A percentile compares a stretch with the other conserved stretches of the same genome.
phyloP scores from a whole-genome alignment of 2,797 vertebrate species.

The Anguilla pacifica region DNA sequence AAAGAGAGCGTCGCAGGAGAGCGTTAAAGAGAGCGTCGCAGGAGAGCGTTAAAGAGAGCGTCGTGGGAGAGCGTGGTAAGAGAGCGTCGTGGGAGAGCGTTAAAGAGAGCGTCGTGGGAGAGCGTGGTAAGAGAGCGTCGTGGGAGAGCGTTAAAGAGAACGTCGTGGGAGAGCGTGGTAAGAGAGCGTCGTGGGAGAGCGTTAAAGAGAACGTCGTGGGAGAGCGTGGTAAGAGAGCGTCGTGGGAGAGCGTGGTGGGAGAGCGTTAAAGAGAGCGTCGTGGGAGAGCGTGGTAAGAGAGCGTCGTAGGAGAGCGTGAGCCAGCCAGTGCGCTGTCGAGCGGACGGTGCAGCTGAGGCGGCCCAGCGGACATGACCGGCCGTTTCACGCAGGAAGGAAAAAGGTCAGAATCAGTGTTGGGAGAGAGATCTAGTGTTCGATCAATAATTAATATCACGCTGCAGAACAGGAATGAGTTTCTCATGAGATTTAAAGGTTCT shows the following conservation, averaged over 20 bases:
- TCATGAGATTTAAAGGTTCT: not conserved
- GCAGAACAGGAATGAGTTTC: not conserved
- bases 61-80: no score
- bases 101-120: no score
- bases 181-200: no score
- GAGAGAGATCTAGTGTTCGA: not conserved
- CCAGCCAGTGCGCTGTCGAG: not conserved
- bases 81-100: no score
- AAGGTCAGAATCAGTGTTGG: not conserved
- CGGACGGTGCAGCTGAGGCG: not conserved
- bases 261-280: not conserved
- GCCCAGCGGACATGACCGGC: not conserved
- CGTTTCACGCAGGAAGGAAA: not conserved
- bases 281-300: not conserved
- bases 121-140: no score
- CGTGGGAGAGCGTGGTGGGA: no score
- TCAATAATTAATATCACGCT: not conserved
- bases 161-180: no score
- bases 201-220: no score
- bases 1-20: not conserved
- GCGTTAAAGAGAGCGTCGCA: not conserved
- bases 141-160: no score
- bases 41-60: no score
- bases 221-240: no score
- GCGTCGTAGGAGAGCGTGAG: not conserved